phyloP scores from a whole-genome alignment of 2,113 vertebrate species.

The Camelus dromedarius region DNA sequence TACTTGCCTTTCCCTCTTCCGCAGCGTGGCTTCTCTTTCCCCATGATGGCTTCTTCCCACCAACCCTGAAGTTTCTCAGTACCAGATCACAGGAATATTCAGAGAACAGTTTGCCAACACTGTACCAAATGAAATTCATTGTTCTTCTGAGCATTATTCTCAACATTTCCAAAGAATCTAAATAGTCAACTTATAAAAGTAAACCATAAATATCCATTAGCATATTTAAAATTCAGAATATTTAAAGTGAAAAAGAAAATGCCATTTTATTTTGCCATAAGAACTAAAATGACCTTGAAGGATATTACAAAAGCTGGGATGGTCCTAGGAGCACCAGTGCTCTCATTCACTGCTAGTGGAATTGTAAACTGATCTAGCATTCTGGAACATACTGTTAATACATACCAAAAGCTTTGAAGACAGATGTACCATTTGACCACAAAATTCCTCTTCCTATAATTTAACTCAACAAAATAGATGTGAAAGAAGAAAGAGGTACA shows the following conservation, averaged over 20 bases:
- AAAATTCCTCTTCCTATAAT: neutral
- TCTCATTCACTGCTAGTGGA: neutral
- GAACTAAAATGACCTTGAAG: neutral
- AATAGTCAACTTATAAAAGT: neutral
- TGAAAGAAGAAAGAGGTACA: neutral
- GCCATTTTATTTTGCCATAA: neutral
- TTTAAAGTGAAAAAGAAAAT: conserved; percentile 15
- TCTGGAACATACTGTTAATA: neutral
- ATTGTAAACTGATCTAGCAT: neutral
- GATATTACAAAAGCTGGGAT: neutral
- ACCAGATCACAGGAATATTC: neutral
- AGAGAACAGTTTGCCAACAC: neutral
- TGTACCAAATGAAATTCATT: neutral
- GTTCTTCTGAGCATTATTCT: neutral
- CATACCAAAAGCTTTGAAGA: neutral
- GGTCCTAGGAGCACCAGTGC: neutral
- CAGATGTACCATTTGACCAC: neutral
- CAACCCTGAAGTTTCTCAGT: neutral
- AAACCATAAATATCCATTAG: neutral
- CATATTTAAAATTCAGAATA: conserved; percentile 1
- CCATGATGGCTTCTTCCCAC: neutral
- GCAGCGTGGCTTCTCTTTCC: neutral
- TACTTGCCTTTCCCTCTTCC: neutral
- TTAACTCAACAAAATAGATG: neutral
- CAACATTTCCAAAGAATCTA: neutral